Conservation (phyloP, 2,888 invertebrate genomes). For the Mythimna pallens region DNA sequence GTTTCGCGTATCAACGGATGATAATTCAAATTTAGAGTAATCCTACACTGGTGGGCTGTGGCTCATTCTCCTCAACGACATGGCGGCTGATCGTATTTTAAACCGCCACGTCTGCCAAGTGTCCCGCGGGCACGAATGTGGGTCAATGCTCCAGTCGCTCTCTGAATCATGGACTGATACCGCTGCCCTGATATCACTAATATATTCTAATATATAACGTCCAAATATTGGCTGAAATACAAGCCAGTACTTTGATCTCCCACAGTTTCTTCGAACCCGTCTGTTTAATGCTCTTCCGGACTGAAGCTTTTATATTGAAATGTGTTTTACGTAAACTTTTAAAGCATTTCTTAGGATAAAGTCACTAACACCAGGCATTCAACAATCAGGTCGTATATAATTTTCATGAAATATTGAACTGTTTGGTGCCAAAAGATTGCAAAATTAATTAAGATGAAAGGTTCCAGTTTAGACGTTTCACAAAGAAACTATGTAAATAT, state of each 20-base stretch:
- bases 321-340: conserved; percentile 10
- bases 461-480: conserved; percentile 9
- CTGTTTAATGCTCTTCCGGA: conserved; percentile 42
- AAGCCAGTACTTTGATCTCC: conserved; percentile 55
- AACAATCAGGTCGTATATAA: conserved; percentile 3
- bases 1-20: conserved; percentile 53
- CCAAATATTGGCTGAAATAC: conserved; percentile 53
- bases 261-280: conserved; percentile 31
- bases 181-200: conserved; percentile 48
- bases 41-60: conserved; percentile 53
- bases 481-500: conserved; percentile 3
- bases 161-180: conserved; percentile 70
- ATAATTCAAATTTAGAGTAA: conserved; percentile 64
- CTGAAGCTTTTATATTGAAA: conserved; percentile 35
- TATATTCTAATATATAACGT: conserved; percentile 47
- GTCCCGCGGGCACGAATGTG: conserved; percentile 79
- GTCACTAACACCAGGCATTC: not conserved
- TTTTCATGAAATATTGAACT: not conserved
- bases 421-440: not conserved
- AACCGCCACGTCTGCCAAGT: conserved; percentile 83
- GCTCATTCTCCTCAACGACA: conserved; percentile 52
- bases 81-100: conserved; percentile 79
- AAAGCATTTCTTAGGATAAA: conserved; percentile 14
- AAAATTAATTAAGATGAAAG: not conserved
- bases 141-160: conserved; percentile 87